Base-by-base conservation (phyloP, 2,888 invertebrate species). In the Pseudococcus longispinus region DNA sequence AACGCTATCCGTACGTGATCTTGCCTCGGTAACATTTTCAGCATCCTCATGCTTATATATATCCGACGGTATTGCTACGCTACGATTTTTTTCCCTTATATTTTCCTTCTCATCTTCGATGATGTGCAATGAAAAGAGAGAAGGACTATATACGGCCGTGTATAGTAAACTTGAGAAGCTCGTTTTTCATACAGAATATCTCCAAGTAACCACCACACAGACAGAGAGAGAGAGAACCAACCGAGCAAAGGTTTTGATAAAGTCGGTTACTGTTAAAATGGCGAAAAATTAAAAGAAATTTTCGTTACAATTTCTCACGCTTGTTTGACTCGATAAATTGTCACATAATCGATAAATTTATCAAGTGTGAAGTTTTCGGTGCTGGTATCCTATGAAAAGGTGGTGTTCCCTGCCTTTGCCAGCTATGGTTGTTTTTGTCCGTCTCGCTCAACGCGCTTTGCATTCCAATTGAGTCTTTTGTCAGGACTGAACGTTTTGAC, bases 281-380 rank as follows among this genome's bases (percentile, higher is more conserved):
- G 77, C 77, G 77, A 80, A 80, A 80, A 80, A 80, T 80, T 80
- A 80, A 80, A 80, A 80, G 77, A 42, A 80, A 80, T 80, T 80
- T 80, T 80, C 29, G 77, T 80, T 42, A 9, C 42, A 80, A 80
- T 80, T 80, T 80, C 42, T 80, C 77, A 80, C 77, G 77, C 77
- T 80, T 80, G 77, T 42, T 80, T 18, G 42, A 42, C 77, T 42
- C 29, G 29, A 29, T 80, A 80, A 80, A 80, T 80, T 80, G 77
- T 80, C 77, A 42, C 77, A 42, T 42, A 80, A 80, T 80, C 77
- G 77, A 80, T 80, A 80, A 80, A 80, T 80, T 80, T 80, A 80
- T 80, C 77, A 80, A 80, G 77, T 80, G 77, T 80, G 77, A 80
- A 80, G 77, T 80, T 80, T 80, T 80, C n/a, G 42, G 42, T 80